These are phyloP conservation scores for Drosophila lacteicornis DNA, from an alignment of 1,140 invertebrate species.

Conservation along the genomic window DNA sequence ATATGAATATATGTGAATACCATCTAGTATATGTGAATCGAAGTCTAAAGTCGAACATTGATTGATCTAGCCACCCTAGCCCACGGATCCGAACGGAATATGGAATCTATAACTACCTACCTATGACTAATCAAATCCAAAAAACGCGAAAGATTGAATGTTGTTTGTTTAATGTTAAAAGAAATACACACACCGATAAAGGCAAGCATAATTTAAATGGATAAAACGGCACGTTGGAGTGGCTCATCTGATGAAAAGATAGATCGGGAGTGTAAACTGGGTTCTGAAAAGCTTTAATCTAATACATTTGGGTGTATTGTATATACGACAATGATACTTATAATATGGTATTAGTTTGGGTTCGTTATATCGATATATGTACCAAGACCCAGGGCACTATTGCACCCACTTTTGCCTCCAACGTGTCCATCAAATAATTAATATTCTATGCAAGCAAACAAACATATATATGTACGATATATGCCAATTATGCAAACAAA, in stretches of 20 bases:
- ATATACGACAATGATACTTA: constrained; percentile 6
- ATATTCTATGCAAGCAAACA: constrained; percentile 16
- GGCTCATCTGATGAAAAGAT: constrained; percentile 7
- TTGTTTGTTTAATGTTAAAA: constrained; percentile 68
- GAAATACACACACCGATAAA: constrained; percentile 40
- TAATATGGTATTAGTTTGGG: constrained; percentile 3
- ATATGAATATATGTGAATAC: constrained; percentile 14
- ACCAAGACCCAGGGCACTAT: neutral
- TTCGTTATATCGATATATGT: constrained; percentile 17
- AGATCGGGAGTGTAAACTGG: constrained; percentile 36
- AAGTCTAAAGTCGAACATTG: constrained; percentile 13
- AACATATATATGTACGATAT: constrained; percentile 13
- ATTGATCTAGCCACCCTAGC: constrained; percentile 49
- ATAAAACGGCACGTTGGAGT: constrained; percentile 32
- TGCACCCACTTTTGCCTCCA: constrained; percentile 24
- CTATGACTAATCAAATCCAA: constrained; percentile 25
- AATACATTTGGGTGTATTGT: constrained; percentile 26
- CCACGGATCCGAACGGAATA: constrained; percentile 42
- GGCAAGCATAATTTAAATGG: constrained; percentile 6
- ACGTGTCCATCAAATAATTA: constrained; percentile 33
- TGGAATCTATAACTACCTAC: constrained; percentile 44
- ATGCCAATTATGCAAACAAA: constrained; percentile 20
- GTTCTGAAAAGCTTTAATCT: constrained; percentile 63
- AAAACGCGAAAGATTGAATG: constrained; percentile 59
- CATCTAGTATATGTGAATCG: constrained; percentile 20